Conservation (phyloP, 2,888 invertebrate species). For the Zele albiditarsus region DNA sequence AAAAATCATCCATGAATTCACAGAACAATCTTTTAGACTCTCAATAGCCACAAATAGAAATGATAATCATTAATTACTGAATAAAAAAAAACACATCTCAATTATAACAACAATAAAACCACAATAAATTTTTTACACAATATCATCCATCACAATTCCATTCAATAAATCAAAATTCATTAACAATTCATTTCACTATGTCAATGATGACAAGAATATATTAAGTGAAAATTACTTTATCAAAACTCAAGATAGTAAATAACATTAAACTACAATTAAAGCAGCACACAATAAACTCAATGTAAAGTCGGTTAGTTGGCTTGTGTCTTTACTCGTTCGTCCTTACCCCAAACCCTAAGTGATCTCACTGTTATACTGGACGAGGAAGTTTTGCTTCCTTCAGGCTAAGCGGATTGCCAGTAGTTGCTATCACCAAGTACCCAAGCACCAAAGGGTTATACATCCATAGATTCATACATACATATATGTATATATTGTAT, state of each 20-base stretch:
- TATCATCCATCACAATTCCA: background rate
- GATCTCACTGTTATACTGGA: conserved; percentile 43
- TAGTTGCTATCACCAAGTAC: conserved; percentile 56
- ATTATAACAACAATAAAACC: too few relatives aligned
- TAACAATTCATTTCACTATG: background rate
- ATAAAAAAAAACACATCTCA: too few relatives aligned
- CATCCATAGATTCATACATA: conserved; percentile 10
- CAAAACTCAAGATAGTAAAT: conserved; percentile 51
- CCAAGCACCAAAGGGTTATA: conserved; percentile 17
- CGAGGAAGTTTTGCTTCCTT: conserved; percentile 48
- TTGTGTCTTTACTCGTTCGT: background rate
- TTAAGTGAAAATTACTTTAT: background rate
- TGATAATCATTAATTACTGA: too few relatives aligned
- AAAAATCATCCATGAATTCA: too few relatives aligned
- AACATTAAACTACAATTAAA: conserved; percentile 56
- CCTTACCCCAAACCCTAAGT: background rate
- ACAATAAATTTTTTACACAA: too few relatives aligned
- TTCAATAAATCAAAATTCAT: background rate
- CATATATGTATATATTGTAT: background rate
- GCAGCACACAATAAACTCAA: conserved; percentile 46
- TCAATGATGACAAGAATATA: background rate
- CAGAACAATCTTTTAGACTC: too few relatives aligned
- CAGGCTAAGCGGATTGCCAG: conserved; percentile 53
- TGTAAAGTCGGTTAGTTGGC: conserved; percentile 20
- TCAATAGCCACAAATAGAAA: too few relatives aligned